Evolutionary conservation across 2,797 vertebrate genomes (phyloP).

Genomic region (Sphenopsis melanotis): DNA sequence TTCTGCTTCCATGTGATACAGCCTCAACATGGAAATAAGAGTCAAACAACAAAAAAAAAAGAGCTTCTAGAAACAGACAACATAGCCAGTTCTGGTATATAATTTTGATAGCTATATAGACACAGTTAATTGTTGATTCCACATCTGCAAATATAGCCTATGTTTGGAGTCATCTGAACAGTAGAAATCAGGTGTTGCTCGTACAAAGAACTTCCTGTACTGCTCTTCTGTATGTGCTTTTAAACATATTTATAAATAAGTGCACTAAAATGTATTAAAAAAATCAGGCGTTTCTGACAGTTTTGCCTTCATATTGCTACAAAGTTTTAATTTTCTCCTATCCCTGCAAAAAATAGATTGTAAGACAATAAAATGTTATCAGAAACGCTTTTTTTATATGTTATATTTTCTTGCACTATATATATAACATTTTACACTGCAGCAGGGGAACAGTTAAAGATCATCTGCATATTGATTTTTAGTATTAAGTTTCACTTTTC

Average conservation of each 20-base stretch:
- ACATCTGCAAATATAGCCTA: background rate
- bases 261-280: background rate
- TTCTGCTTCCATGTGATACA: fast-evolving
- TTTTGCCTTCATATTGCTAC: background rate
- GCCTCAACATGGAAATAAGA: background rate
- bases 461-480: background rate
- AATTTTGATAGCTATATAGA: background rate
- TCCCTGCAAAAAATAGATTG: background rate
- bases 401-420: background rate
- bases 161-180: background rate
- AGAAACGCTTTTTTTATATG: fast-evolving
- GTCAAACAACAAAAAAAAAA: background rate
- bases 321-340: background rate
- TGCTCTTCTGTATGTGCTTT: background rate
- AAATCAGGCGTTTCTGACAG: background rate
- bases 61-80: background rate
- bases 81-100: background rate
- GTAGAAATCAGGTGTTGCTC: background rate
- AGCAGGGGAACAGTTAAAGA: background rate
- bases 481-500: background rate
- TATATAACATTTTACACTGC: background rate
- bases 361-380: background rate
- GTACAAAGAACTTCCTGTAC: background rate
- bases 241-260: background rate
- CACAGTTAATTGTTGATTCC: background rate